Conservation (phyloP, 2,888 invertebrate genomes). For the Eupithecia subumbrata region DNA sequence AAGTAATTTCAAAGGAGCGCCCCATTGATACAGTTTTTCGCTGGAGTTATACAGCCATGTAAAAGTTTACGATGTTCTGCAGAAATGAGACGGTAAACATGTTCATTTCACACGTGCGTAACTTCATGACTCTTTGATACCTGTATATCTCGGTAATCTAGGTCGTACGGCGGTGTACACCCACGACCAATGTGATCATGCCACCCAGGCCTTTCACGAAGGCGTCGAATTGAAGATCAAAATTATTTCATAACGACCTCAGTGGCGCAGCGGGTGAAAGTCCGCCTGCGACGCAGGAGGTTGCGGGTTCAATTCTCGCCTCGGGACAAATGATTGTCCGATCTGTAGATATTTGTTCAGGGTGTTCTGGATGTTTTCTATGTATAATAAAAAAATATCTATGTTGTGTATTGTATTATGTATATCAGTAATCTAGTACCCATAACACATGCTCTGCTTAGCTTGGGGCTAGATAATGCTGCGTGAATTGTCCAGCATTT, state of each 20-base stretch:
- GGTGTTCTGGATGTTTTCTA: too few species aligned
- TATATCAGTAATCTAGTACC: too few species aligned
- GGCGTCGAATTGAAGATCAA: neutral
- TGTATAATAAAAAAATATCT: too few species aligned
- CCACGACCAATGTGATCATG: neutral
- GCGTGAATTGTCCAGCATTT: too few species aligned
- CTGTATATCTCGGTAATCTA: conserved; percentile 24
- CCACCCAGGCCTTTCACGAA: neutral
- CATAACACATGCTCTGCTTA: too few species aligned
- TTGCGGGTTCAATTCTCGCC: too few species aligned
- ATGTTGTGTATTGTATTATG: too few species aligned
- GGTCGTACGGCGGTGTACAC: conserved; percentile 10
- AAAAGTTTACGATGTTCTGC: conserved; percentile 33
- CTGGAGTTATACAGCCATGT: conserved; percentile 27
- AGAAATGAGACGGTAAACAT: conserved; percentile 32
- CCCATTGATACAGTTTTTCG: conserved; percentile 31
- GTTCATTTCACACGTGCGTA: conserved; percentile 33
- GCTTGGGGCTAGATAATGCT: too few species aligned
- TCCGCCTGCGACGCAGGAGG: too few species aligned
- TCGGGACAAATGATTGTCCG: too few species aligned
- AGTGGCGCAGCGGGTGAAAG: too few species aligned
- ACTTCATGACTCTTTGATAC: conserved; percentile 31
- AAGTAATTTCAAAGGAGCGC: conserved; percentile 24
- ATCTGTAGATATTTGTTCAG: too few species aligned
- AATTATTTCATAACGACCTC: neutral